These are phyloP conservation scores for Trematomus loennbergii DNA, from an alignment of 2,113 vertebrate genomes.

Conservation along the genomic window DNA sequence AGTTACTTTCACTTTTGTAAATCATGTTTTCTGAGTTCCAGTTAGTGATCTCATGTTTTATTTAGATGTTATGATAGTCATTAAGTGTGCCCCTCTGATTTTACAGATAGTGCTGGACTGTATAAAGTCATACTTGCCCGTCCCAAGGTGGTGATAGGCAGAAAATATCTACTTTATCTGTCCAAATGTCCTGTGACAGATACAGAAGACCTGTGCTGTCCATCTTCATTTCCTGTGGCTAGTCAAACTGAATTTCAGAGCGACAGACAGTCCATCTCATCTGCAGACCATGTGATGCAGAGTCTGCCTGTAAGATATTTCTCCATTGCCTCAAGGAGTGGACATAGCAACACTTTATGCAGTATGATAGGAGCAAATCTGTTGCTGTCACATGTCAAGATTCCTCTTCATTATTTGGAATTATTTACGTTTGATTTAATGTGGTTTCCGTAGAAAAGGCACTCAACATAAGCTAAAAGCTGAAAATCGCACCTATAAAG, in stretches of 20 bases:
- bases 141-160: constrained; percentile 2
- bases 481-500: too few species aligned
- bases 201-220: constrained; percentile 31
- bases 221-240: constrained; percentile 29
- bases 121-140: constrained; percentile 9
- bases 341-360: constrained; percentile 38
- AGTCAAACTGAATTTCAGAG: constrained; percentile 48
- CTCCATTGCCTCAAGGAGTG: constrained; percentile 25
- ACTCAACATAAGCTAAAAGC: neutral
- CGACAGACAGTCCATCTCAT: constrained; percentile 42
- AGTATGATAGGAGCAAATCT: neutral
- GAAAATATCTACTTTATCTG: constrained; percentile 2
- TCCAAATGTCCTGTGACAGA: constrained; percentile 49
- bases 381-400: neutral
- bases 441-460: neutral
- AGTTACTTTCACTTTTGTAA: constrained; percentile 8
- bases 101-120: neutral
- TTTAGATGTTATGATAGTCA: constrained; percentile 6
- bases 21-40: constrained; percentile 7
- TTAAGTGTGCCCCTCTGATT: neutral
- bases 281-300: constrained; percentile 55
- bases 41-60: neutral
- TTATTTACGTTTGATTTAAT: neutral
- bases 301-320: constrained; percentile 31
- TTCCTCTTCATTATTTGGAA: neutral